Conservation (phyloP, 2,113 vertebrate genomes). For the Rattus norvegicus region DNA sequence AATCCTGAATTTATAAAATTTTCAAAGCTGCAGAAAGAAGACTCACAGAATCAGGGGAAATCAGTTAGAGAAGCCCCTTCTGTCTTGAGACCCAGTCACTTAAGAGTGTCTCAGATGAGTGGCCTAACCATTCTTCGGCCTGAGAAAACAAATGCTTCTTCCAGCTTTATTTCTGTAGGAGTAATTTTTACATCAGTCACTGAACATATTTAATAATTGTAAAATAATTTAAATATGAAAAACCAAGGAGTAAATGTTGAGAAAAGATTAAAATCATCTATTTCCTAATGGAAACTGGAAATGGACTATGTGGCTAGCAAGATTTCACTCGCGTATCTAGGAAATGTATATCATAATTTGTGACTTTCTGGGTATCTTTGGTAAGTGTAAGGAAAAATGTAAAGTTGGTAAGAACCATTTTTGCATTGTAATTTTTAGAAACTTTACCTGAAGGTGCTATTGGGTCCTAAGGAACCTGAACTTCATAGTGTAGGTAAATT, state of each 20-base stretch:
- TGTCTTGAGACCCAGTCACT: not conserved
- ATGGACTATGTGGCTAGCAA: not conserved
- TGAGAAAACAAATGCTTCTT: not conserved
- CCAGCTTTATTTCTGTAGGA: not conserved
- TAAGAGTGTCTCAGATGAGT: not conserved
- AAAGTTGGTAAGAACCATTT: not conserved
- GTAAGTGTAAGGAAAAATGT: not conserved
- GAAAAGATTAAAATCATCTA: not conserved
- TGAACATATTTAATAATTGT: not conserved
- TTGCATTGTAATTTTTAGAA: not conserved
- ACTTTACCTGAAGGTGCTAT: not conserved
- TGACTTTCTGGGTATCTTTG: not conserved
- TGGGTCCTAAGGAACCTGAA: not conserved
- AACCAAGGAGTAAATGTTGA: not conserved
- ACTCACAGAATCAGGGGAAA: not conserved
- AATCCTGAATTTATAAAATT: not conserved
- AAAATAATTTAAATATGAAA: conserved; percentile 32
- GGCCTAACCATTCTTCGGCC: not conserved
- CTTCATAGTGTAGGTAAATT: not conserved
- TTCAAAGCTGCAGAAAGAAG: not conserved
- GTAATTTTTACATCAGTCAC: not conserved
- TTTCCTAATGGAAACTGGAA: not conserved
- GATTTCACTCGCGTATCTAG: not conserved
- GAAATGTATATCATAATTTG: not conserved
- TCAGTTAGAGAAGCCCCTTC: not conserved